phyloP scores from a whole-genome alignment of 2,888 invertebrate species.

The Acholoe squamosa region DNA sequence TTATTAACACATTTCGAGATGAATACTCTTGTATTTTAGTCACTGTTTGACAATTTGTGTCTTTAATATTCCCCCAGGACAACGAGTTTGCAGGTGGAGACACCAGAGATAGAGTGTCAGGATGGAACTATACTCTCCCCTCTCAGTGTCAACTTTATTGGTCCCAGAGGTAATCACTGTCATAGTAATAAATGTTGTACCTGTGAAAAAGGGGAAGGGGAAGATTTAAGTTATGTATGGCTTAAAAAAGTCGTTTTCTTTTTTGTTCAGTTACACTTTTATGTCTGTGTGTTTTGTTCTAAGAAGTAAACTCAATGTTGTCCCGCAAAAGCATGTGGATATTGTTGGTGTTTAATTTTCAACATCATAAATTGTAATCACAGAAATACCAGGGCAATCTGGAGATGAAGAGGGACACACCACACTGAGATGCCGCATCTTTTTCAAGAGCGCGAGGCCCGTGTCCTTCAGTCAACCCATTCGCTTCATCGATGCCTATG shows the following conservation, averaged over 20 bases:
- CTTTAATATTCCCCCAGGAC: slow-evolving; percentile 70
- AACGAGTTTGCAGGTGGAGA: slow-evolving; percentile 73
- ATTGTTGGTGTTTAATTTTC: background rate
- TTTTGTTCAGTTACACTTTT: too few species aligned
- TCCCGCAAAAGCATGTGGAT: too few species aligned
- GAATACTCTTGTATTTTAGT: background rate
- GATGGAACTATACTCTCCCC: slow-evolving; percentile 79
- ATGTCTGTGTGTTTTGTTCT: too few species aligned
- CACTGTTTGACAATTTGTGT: background rate
- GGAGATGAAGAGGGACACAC: slow-evolving; percentile 56
- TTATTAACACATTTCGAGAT: too few species aligned
- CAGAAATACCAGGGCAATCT: slow-evolving; percentile 62
- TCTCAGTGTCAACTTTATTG: slow-evolving; percentile 78
- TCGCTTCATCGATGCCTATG: slow-evolving; percentile 77
- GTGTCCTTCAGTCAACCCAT: slow-evolving; percentile 79
- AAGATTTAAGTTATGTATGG: too few species aligned
- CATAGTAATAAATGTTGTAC: too few species aligned
- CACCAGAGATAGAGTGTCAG: slow-evolving; percentile 80
- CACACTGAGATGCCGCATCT: slow-evolving; percentile 75
- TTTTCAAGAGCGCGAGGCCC: slow-evolving; percentile 78
- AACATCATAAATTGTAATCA: background rate
- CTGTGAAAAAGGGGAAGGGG: too few species aligned
- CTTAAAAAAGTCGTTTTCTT: too few species aligned
- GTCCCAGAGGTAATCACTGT: slow-evolving; percentile 75
- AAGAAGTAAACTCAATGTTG: too few species aligned